Base-by-base conservation (phyloP, 1,140 invertebrate genomes). In the Fopius arisanus region DNA sequence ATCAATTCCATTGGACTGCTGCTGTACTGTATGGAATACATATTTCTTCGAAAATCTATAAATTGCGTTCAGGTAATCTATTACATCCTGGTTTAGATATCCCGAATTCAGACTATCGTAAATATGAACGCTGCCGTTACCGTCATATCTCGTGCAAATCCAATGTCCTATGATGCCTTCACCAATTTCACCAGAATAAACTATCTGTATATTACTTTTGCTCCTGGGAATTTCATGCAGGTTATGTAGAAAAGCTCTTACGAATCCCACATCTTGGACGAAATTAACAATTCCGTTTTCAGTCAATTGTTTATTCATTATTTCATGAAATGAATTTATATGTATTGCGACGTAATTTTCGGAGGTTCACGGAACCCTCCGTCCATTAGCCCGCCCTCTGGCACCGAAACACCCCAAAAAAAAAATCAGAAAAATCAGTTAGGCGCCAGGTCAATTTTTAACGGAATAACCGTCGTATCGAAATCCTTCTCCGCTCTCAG, bases 61-160 rank as follows among this genome's bases (percentile, higher is more conserved):
- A 3, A 69, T 10, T 48, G 7, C 5, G 23, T 51, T 43, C 26
- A 67, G 40, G 19, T n/a, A 67, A 40, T 37, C 10, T 19, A 6
- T 6, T 43, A 6, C 4, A n/a, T 43, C 40, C 14, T 43, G 3
- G 1, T n/a, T 37, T 0, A 21, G 21, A 9, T 19, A 6, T 19
- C 12, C 12, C 4, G 19, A 16, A 67, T 67, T 67, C 21, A 67
- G 16, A 21, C 65, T 67, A 14, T 67, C 31, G 31, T 67, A 67
- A 5, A 67, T 23, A 67, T 67, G 33, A 16, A 67, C 12, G 10
- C 6, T 40, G 14, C 65, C 31, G 0, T 43, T 2, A 10, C 41
- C 43, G 23, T 51, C 43, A 54, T 54, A 51, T 54, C 48, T 26
- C 5, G 67, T 69, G 12, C 67, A 54, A 14, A 51, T 69, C 21